Percentiles rank a stretch among this genome's conserved stretches.
These are phyloP conservation scores for Mesopsocus fuscifrons DNA, from an alignment of 2,888 invertebrate species.

Conservation along the genomic window DNA sequence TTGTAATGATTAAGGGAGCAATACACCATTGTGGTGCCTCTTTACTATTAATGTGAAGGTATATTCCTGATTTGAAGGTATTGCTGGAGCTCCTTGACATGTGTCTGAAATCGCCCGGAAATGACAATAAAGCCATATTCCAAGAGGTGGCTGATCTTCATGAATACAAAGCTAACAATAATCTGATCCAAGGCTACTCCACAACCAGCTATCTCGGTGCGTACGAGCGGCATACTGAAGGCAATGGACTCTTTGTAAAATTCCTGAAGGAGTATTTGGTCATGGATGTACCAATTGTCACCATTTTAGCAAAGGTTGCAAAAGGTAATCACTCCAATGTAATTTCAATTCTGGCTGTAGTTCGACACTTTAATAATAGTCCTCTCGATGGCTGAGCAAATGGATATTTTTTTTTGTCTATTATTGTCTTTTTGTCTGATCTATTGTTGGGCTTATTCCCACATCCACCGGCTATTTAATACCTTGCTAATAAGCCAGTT, in stretches of 20 bases:
- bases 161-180: slow-evolving; percentile 26
- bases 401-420: too few relatives aligned
- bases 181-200: slow-evolving; percentile 25
- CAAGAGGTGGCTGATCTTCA: slow-evolving; percentile 23
- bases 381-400: too few relatives aligned
- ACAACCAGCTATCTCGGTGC: slow-evolving; percentile 20
- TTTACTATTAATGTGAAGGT: too few relatives aligned
- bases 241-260: slow-evolving; percentile 22
- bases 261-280: slow-evolving; percentile 27
- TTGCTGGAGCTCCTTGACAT: slow-evolving; percentile 29
- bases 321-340: slow-evolving; percentile 28
- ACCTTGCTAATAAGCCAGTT: too few relatives aligned
- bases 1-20: slow-evolving; percentile 28
- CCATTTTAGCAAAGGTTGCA: slow-evolving; percentile 30
- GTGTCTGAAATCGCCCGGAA: slow-evolving; percentile 29
- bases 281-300: slow-evolving; percentile 27
- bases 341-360: too few relatives aligned
- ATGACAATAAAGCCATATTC: slow-evolving; percentile 18
- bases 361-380: too few relatives aligned
- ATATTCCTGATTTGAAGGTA: too few relatives aligned
- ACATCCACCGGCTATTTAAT: background rate
- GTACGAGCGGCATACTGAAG: slow-evolving; percentile 18
- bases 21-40: slow-evolving; percentile 1
- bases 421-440: background rate
- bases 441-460: background rate